phyloP scores from a whole-genome alignment of 2,113 vertebrate genomes.

The Nematolebias whitei region DNA sequence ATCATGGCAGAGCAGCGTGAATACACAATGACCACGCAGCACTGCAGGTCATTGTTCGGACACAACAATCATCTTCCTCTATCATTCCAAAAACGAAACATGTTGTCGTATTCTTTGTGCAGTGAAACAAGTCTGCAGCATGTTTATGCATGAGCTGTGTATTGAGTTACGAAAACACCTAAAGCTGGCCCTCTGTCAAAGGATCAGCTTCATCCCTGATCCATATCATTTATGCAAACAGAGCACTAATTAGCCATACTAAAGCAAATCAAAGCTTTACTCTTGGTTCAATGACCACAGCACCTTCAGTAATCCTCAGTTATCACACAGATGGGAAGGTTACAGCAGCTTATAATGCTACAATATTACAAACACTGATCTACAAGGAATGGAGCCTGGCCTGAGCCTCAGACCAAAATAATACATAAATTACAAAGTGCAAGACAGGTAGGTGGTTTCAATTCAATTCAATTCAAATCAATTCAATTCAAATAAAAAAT shows the following conservation, averaged over 20 bases:
- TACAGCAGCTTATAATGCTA: slow-evolving; percentile 66
- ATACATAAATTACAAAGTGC: slow-evolving; percentile 63
- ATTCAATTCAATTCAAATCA: too few species aligned
- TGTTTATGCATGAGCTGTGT: slow-evolving; percentile 4
- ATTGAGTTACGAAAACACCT: neutral
- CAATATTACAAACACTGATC: slow-evolving; percentile 70
- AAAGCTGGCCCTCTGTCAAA: slow-evolving; percentile 44
- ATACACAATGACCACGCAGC: too few species aligned
- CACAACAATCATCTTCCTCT: too few species aligned
- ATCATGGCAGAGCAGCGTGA: neutral
- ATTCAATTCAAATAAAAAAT: too few species aligned
- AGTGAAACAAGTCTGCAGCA: neutral
- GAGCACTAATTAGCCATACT: slow-evolving; percentile 61
- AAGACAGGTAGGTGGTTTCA: too few species aligned
- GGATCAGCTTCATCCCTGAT: slow-evolving; percentile 49
- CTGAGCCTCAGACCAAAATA: slow-evolving; percentile 57
- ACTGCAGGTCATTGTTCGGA: too few species aligned
- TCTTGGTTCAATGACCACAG: slow-evolving; percentile 59
- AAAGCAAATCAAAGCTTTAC: slow-evolving; percentile 53
- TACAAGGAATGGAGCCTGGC: slow-evolving; percentile 52
- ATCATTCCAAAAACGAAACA: neutral
- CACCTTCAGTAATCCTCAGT: slow-evolving; percentile 66
- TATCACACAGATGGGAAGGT: slow-evolving; percentile 64
- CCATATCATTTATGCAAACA: slow-evolving; percentile 56
- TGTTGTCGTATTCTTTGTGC: neutral